These are phyloP conservation scores for Lophotriccus pileatus DNA, from an alignment of 2,797 vertebrate genomes.

Conservation along the genomic window DNA sequence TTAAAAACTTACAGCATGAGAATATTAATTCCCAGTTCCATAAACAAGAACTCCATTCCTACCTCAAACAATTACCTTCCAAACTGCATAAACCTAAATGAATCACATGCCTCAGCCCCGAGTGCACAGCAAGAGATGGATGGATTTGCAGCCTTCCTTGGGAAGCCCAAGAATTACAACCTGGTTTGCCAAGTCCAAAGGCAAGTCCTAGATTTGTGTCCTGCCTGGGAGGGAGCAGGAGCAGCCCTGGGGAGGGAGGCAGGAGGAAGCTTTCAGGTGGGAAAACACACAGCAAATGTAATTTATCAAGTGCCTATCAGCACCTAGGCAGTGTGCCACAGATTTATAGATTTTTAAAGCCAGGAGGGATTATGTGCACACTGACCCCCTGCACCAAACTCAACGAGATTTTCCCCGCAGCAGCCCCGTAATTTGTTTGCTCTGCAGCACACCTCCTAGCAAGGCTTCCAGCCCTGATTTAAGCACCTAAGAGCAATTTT, in stretches of 20 bases:
- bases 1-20: neutral
- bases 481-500: neutral
- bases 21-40: neutral
- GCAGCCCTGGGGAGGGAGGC: neutral
- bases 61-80: neutral
- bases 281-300: accelerated
- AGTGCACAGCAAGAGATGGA: neutral
- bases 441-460: neutral
- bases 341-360: neutral
- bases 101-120: neutral
- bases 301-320: neutral
- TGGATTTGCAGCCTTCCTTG: neutral
- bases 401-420: neutral
- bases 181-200: neutral
- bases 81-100: neutral
- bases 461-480: slow-evolving; percentile 8
- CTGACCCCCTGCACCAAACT: neutral
- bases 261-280: neutral
- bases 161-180: neutral
- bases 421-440: neutral
- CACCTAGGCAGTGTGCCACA: neutral
- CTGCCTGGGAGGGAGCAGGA: neutral
- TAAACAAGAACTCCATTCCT: neutral
- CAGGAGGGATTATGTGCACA: neutral
- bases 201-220: neutral